Conservation (phyloP, 2,797 vertebrate genomes). For the Lagodon rhomboides region DNA sequence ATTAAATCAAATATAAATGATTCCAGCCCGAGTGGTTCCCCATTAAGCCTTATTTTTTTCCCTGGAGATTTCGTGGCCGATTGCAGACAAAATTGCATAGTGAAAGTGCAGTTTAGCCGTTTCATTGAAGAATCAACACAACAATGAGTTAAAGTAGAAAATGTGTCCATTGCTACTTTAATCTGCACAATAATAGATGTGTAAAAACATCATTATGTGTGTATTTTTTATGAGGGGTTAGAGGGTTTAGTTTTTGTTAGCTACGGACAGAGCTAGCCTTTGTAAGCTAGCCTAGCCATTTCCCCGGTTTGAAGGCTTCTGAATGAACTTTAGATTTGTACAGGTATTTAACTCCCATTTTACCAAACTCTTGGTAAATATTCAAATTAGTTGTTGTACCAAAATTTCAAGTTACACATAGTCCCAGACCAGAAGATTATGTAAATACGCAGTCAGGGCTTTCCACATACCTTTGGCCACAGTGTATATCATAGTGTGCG, state of each 20-base stretch:
- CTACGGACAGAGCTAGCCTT: no score
- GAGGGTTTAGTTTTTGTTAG: not conserved
- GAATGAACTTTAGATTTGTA: not conserved
- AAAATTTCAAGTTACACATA: not conserved
- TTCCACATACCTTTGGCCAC: slow-evolving; percentile 9
- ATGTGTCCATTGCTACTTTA: no score
- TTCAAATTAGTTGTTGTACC: not conserved
- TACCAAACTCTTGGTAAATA: not conserved
- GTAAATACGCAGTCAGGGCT: not conserved
- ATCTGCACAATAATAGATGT: no score
- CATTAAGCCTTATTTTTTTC: no score
- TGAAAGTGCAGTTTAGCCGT: no score
- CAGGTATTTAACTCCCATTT: not conserved
- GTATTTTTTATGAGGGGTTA: not conserved
- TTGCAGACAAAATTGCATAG: no score
- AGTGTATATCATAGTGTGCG: not conserved
- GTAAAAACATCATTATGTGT: not conserved
- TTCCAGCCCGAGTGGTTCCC: no score
- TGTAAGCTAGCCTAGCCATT: no score
- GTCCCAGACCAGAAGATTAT: not conserved
- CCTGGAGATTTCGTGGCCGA: no score
- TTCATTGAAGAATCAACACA: no score
- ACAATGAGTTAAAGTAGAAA: no score
- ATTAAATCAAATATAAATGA: no score
- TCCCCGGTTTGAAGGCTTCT: not conserved